A percentile compares a stretch with the other conserved stretches of the same genome.
Conservation (phyloP, 2,888 invertebrate genomes). For the Gymnocheta viridis region DNA sequence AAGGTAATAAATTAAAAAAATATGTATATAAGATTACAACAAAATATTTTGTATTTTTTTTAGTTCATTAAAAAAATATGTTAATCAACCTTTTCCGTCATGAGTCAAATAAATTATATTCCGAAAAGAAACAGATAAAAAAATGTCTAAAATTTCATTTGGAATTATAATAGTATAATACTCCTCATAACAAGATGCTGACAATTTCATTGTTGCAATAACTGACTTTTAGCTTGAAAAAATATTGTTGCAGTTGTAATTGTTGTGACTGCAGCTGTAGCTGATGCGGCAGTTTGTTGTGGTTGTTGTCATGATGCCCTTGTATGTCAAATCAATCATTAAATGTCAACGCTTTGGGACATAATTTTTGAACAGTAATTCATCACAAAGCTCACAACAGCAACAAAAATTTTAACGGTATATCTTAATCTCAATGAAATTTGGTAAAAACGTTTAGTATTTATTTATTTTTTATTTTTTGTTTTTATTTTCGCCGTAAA, state of each 20-base stretch:
- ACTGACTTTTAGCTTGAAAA: conserved; percentile 21
- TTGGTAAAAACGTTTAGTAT: conserved; percentile 46
- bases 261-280: conserved; percentile 12
- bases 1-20: conserved; percentile 46
- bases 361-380: conserved; percentile 72
- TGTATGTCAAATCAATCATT: conserved; percentile 82
- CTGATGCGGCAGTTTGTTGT: conserved; percentile 24
- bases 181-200: conserved; percentile 62
- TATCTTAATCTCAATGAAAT: conserved; percentile 48
- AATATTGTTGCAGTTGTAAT: conserved; percentile 21
- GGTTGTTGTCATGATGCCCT: conserved; percentile 74
- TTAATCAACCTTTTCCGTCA: conserved; percentile 53
- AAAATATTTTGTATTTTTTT: background rate
- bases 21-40: conserved; percentile 43
- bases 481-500: conserved; percentile 13
- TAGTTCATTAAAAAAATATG: conserved; percentile 27
- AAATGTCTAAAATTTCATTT: conserved; percentile 41
- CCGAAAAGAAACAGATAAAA: conserved; percentile 5
- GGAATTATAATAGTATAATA: conserved; percentile 28
- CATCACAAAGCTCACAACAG: conserved; percentile 54
- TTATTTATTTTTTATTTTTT: too few relatives aligned
- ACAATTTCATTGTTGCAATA: conserved; percentile 61
- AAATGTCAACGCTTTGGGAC: conserved; percentile 81
- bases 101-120: conserved; percentile 50
- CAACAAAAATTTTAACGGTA: conserved; percentile 15